Percentiles rank a stretch among this genome's conserved stretches.
These are phyloP conservation scores for Takifugu flavidus DNA, from an alignment of 2,113 vertebrate species.

Conservation along the genomic window DNA sequence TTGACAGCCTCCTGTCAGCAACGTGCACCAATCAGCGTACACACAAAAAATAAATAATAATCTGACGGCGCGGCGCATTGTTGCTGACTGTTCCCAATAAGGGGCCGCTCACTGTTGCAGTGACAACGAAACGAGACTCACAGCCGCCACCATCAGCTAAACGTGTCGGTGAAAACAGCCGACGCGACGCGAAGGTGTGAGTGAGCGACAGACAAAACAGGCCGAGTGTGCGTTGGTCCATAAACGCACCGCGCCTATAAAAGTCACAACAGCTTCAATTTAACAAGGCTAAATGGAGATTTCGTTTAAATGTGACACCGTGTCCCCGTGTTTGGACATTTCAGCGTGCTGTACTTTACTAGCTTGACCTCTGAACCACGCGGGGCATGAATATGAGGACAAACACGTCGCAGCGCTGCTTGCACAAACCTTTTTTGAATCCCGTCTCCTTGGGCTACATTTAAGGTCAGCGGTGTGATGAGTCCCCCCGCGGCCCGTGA, in stretches of 20 bases:
- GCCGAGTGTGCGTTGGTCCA: constrained; percentile 2
- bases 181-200: constrained; percentile 32
- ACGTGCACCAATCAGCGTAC: constrained; percentile 56
- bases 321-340: no score
- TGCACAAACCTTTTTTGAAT: constrained; percentile 17
- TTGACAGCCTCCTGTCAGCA: constrained; percentile 60
- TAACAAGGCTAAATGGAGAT: no score
- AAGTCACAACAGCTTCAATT: no score
- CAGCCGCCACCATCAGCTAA: constrained; percentile 33
- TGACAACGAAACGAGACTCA: constrained; percentile 20
- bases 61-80: constrained; percentile 45
- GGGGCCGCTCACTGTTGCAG: constrained; percentile 25
- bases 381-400: constrained; percentile 31
- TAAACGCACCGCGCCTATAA: background rate
- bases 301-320: no score
- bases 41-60: constrained; percentile 50
- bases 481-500: constrained; percentile 28
- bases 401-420: constrained; percentile 42
- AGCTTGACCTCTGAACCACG: constrained; percentile 25
- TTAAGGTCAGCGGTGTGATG: constrained; percentile 78
- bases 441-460: constrained; percentile 59
- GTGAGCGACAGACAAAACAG: background rate
- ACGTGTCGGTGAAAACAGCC: constrained; percentile 42
- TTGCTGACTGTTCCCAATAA: constrained; percentile 45
- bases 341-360: background rate